Base-by-base conservation (phyloP, 2,797 vertebrate genomes). In the Catharus ustulatus region DNA sequence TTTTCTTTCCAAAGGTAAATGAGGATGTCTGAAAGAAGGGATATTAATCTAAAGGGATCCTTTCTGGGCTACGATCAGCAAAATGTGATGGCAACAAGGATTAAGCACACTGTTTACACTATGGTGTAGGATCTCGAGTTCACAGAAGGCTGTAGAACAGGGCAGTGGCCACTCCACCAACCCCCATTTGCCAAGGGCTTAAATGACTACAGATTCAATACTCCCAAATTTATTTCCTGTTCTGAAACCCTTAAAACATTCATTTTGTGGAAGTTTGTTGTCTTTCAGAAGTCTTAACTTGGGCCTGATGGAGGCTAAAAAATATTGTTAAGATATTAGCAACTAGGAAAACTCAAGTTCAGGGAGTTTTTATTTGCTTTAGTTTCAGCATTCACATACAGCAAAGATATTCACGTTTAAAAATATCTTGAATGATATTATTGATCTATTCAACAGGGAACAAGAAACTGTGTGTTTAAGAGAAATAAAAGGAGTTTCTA, bases 1-100 rank as follows among this genome's bases (percentile, higher is more conserved):
- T 54, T 87, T 84, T 93, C 10, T 69, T 89, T 79, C 77, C 72
- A 73, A 83, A 91, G 34, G 73, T 49, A 82, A 45, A 54, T 32
- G 9, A 78, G 64, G 27, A 26, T 46, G 36, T 36, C 68, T 94
- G 63, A 79, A 81, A 90, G 27, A 95, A 80, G 18, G 9, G 14
- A 40, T 89, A 43, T 34, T 69, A 73, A 21, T 84, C 82, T 87
- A 66, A 67, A 15, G 38, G 34, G 42, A 71, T 85, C 61, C 23
- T 75, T 87, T 73, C 62, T 87, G 78, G 57, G 7, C 40, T 61
- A 9, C 29, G 29, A 63, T 43, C 51, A 79, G 34, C 21, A 76
- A 89, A 87, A 85, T 2, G 1, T 52, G 52, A 34, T 52, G n/a
- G 51, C 42, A 72, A 58, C 40, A 38, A 67, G 57, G n/a, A 67